Conservation (phyloP, 23 tunicate genomes). For the Diplosoma virens region DNA sequence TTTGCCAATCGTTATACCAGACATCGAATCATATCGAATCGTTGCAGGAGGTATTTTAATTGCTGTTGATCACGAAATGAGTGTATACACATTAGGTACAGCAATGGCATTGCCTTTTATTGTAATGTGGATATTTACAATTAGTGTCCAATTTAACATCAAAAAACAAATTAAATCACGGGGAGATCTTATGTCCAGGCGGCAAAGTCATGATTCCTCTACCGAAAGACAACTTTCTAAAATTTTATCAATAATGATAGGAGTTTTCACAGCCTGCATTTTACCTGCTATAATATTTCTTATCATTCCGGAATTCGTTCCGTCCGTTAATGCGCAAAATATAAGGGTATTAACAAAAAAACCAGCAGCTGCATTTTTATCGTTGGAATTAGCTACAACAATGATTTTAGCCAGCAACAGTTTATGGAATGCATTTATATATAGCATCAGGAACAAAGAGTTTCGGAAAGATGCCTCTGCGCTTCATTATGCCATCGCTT, state of each 20-base stretch:
- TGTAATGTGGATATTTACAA: slow-evolving; percentile 16
- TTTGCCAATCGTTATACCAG: neutral
- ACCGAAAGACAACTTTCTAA: slow-evolving; percentile 4
- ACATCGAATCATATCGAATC: neutral
- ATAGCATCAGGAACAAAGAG: slow-evolving; percentile 50
- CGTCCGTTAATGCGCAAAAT: neutral
- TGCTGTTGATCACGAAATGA: neutral
- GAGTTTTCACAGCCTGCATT: slow-evolving; percentile 31
- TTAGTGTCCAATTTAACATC: neutral
- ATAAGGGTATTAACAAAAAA: neutral
- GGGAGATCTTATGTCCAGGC: neutral
- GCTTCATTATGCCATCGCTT: neutral
- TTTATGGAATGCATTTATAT: slow-evolving; percentile 67
- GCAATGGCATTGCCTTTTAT: slow-evolving; percentile 20
- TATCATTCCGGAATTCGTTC: neutral
- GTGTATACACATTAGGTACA: neutral
- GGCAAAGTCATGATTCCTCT: neutral
- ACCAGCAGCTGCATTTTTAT: slow-evolving; percentile 5
- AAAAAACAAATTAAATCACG: neutral
- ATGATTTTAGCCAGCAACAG: slow-evolving; percentile 52
- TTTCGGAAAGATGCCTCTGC: slow-evolving; percentile 20
- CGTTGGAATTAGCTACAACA: slow-evolving; percentile 27
- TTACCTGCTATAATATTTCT: slow-evolving; percentile 33
- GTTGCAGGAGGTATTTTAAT: slow-evolving; percentile 23
- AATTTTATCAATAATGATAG: slow-evolving; percentile 17